A percentile compares a stretch with the other conserved stretches of the same genome.
phyloP scores from a whole-genome alignment of 2,888 invertebrate species.

The Anthoptus insignis region DNA sequence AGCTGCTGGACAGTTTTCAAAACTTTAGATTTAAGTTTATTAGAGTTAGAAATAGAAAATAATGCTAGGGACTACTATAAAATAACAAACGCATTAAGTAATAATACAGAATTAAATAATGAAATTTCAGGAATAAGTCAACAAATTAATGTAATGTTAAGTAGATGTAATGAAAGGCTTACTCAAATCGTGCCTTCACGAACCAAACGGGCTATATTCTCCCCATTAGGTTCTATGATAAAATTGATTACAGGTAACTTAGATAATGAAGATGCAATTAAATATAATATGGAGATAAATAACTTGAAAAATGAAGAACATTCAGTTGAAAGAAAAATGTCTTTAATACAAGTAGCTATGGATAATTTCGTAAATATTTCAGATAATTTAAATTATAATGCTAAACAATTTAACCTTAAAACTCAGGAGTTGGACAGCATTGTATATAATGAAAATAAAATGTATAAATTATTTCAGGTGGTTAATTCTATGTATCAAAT shows the following conservation, averaged over 20 bases:
- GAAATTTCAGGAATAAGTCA: not conserved
- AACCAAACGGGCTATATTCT: constrained; percentile 1
- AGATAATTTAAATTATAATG: constrained; percentile 10
- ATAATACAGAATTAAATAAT: not conserved
- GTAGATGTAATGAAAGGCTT: not conserved
- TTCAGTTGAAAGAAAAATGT: constrained; percentile 4
- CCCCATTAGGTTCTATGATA: constrained; percentile 1
- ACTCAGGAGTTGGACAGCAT: not conserved
- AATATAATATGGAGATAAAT: not conserved
- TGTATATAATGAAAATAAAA: not conserved
- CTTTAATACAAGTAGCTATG: no score
- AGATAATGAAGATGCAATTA: not conserved
- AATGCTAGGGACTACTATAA: not conserved
- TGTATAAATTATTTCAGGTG: not conserved
- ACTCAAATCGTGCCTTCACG: not conserved
- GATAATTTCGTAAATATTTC: constrained; percentile 12
- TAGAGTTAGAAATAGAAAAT: constrained; percentile 6
- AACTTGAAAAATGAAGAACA: constrained; percentile 13
- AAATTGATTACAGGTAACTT: not conserved
- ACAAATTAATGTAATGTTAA: constrained; percentile 2
- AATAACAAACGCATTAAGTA: not conserved
- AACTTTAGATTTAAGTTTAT: constrained; percentile 34
- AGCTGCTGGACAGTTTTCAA: constrained; percentile 40
- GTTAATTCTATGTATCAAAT: constrained; percentile 15
- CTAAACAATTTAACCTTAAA: constrained; percentile 8